These are phyloP conservation scores for Apogon talboti DNA, from an alignment of 2,797 vertebrate species.

Conservation along the genomic window DNA sequence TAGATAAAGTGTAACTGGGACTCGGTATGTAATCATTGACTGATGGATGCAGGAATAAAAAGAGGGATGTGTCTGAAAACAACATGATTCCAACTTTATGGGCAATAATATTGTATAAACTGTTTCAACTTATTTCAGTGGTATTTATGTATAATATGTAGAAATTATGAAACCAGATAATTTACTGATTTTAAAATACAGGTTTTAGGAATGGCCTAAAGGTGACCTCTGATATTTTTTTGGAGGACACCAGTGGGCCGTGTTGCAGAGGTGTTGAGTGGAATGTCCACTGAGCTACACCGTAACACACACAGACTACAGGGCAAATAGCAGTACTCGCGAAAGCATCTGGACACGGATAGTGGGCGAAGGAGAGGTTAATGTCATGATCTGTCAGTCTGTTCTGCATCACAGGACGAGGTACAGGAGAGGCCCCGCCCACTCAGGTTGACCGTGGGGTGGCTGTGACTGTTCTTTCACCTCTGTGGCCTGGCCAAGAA, in stretches of 20 bases:
- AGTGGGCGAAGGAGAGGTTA: constrained; percentile 34
- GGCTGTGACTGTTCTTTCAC: constrained; percentile 44
- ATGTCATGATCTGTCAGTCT: constrained; percentile 47
- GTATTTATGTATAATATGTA: no score
- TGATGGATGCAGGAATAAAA: no score
- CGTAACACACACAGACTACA: constrained; percentile 5
- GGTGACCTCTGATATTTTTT: neutral
- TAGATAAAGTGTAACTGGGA: no score
- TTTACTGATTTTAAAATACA: no score
- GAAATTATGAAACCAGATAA: no score
- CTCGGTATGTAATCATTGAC: no score
- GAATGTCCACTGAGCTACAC: constrained; percentile 16
- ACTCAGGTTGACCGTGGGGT: constrained; percentile 23
- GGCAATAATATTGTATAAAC: no score
- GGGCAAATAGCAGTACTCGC: constrained; percentile 12
- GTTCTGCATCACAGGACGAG: constrained; percentile 23
- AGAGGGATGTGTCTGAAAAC: no score
- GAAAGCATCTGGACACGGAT: constrained; percentile 17
- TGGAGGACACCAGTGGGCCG: neutral
- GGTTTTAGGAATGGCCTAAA: neutral
- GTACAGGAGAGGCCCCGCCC: constrained; percentile 7
- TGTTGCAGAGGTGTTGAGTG: neutral
- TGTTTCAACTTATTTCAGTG: no score
- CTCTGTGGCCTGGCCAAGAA: constrained; percentile 21
- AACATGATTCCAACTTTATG: no score